These are phyloP conservation scores for Barypeithes pellucidus DNA, from an alignment of 2,888 invertebrate species.

Conservation along the genomic window DNA sequence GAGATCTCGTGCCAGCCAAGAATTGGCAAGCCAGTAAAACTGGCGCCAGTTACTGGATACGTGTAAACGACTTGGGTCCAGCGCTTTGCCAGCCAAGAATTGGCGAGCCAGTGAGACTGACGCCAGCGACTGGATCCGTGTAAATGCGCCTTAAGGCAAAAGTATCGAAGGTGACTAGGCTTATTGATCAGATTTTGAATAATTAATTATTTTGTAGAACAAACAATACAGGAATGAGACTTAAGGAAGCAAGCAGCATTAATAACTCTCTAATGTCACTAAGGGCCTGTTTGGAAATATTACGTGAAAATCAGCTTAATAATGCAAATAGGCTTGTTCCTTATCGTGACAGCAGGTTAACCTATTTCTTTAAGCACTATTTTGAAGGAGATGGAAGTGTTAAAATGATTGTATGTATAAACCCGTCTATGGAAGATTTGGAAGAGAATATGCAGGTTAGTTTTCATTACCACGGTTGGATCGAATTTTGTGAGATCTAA, in stretches of 20 bases:
- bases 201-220: no score
- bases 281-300: conserved; percentile 90
- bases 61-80: no score
- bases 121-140: no score
- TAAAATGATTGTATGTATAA: conserved; percentile 96
- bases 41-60: no score
- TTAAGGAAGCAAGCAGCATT: conserved; percentile 84
- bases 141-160: no score
- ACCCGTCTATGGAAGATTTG: conserved; percentile 93
- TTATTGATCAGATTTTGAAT: no score
- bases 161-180: no score
- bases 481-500: no score
- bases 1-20: no score
- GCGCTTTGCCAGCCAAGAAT: no score
- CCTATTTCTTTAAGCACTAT: conserved; percentile 96
- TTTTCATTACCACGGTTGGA: not conserved
- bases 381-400: conserved; percentile 95
- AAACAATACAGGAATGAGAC: conserved; percentile 82
- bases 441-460: conserved; percentile 92
- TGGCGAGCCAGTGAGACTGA: no score
- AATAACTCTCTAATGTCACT: conserved; percentile 97
- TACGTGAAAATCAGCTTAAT: conserved; percentile 90
- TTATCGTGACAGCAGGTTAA: conserved; percentile 94
- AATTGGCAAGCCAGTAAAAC: no score
- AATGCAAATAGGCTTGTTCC: conserved; percentile 85